Conservation (phyloP, 2,888 invertebrate species). For the Stomorhina lunata region DNA sequence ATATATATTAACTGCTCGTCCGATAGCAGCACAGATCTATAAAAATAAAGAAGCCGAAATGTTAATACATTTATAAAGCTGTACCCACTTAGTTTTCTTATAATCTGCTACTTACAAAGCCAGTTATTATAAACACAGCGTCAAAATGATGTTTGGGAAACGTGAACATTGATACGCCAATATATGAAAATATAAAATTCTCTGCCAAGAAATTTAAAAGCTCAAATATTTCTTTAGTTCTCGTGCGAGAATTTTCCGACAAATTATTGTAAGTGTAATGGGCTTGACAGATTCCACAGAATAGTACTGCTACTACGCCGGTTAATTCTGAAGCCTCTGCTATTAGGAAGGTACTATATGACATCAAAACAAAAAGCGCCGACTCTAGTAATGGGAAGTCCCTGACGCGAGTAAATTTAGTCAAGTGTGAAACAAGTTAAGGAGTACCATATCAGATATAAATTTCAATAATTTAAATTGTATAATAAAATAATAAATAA, state of each 20-base stretch:
- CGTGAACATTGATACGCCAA: constrained; percentile 99
- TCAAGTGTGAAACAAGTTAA: constrained; percentile 83
- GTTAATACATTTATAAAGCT: not conserved
- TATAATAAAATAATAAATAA: constrained; percentile 7
- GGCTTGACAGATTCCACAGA: constrained; percentile 99
- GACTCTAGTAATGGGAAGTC: constrained; percentile 98
- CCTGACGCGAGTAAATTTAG: constrained; percentile 95
- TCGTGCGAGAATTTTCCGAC: constrained; percentile 90
- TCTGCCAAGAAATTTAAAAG: constrained; percentile 97
- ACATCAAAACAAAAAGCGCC: constrained; percentile 97
- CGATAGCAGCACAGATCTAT: constrained; percentile 93
- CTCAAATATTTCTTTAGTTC: constrained; percentile 96
- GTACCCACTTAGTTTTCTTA: not conserved
- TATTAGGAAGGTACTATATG: constrained; percentile 97
- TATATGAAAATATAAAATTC: constrained; percentile 99
- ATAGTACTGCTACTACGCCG: constrained; percentile 97
- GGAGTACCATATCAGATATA: constrained; percentile 63
- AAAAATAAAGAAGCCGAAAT: constrained; percentile 23
- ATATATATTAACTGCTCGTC: constrained; percentile 97
- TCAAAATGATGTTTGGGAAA: constrained; percentile 97
- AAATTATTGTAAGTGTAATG: constrained; percentile 99
- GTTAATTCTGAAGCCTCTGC: constrained; percentile 98
- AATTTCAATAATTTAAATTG: constrained; percentile 6
- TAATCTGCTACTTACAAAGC: constrained; percentile 87
- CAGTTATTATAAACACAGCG: constrained; percentile 93